Percentiles rank a stretch among this genome's conserved stretches.
Conservation (phyloP, 2,797 vertebrate genomes). For the Distichodus sexfasciatus region DNA sequence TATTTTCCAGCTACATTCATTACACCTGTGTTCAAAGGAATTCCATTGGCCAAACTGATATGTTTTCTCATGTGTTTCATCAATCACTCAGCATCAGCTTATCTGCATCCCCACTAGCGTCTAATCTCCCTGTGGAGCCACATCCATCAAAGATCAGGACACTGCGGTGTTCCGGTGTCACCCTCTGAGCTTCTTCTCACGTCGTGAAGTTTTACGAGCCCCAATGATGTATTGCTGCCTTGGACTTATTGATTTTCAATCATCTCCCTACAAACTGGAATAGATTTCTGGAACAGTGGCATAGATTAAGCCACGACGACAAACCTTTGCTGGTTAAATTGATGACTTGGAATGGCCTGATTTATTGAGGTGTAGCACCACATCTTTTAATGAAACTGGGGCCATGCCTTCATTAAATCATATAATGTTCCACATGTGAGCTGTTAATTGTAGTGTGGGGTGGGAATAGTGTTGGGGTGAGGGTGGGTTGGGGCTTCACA, state of each 20-base stretch:
- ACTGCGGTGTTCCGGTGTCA: not conserved
- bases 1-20: slow-evolving; percentile 32
- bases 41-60: not conserved
- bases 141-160: not conserved
- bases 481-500: too few relatives aligned
- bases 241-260: not conserved
- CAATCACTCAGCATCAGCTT: slow-evolving; percentile 1
- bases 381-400: not conserved
- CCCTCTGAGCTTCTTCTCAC: not conserved
- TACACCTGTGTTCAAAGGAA: not conserved
- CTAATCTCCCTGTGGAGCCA: slow-evolving; percentile 1
- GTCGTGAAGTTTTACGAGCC: not conserved
- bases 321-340: not conserved
- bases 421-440: not conserved
- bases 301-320: not conserved
- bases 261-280: not conserved
- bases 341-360: not conserved
- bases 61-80: slow-evolving; percentile 7
- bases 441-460: slow-evolving; percentile 49
- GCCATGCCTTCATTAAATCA: not conserved
- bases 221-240: not conserved
- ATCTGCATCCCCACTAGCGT: slow-evolving; percentile 11
- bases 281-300: not conserved
- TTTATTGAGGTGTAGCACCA: not conserved
- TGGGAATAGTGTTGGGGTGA: too few relatives aligned